A percentile compares a stretch with the other conserved stretches of the same genome.
Conservation (phyloP, 2,797 vertebrate species). For the Linurgus olivaceus region DNA sequence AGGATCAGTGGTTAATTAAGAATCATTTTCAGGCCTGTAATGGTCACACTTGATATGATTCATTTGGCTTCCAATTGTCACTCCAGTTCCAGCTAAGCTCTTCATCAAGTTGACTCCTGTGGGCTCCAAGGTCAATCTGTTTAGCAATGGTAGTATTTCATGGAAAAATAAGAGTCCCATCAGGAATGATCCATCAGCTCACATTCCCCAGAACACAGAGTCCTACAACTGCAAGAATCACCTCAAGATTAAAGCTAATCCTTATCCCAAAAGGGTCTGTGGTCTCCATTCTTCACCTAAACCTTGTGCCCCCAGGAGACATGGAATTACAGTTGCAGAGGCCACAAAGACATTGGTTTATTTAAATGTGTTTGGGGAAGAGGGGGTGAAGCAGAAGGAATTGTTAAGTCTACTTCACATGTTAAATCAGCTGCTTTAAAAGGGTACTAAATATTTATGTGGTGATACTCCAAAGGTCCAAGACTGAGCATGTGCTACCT, state of each 20-base stretch:
- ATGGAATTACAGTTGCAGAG: slow-evolving; percentile 55
- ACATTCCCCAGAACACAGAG: slow-evolving; percentile 52
- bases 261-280: slow-evolving; percentile 76
- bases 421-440: slow-evolving; percentile 52
- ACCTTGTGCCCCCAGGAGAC: slow-evolving; percentile 46
- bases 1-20: slow-evolving; percentile 86
- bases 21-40: slow-evolving; percentile 78
- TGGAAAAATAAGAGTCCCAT: slow-evolving; percentile 58
- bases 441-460: slow-evolving; percentile 59
- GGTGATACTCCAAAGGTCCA: slow-evolving; percentile 23
- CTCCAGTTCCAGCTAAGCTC: slow-evolving; percentile 82
- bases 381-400: slow-evolving; percentile 46
- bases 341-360: slow-evolving; percentile 62
- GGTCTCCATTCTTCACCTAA: slow-evolving; percentile 69
- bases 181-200: slow-evolving; percentile 64
- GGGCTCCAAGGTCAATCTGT: slow-evolving; percentile 78
- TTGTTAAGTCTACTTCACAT: slow-evolving; percentile 22
- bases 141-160: slow-evolving; percentile 68
- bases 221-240: slow-evolving; percentile 73
- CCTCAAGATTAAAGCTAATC: slow-evolving; percentile 84
- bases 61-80: slow-evolving; percentile 81
- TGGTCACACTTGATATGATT: slow-evolving; percentile 86
- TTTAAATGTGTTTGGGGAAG: slow-evolving; percentile 75
- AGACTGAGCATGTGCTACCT: background rate
- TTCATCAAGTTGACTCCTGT: slow-evolving; percentile 75